Evolutionary conservation across 2,113 vertebrate species (phyloP).

Genomic region (Pseudopipra pipra): DNA sequence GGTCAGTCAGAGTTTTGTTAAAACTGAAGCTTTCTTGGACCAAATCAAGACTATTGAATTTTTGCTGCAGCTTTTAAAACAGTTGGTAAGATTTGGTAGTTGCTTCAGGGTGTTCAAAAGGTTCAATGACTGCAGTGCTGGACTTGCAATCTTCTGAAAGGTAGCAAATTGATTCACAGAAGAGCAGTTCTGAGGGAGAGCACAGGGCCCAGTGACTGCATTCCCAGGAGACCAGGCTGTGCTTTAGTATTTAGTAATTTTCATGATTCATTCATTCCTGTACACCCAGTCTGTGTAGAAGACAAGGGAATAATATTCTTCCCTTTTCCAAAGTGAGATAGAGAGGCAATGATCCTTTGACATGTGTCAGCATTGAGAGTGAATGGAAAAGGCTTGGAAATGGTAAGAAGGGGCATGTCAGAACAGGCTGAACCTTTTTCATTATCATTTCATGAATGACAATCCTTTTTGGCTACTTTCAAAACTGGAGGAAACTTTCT

Average conservation of each 20-base stretch:
- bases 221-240: neutral
- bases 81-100: neutral
- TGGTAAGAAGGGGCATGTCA: neutral
- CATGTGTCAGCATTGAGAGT: rapidly evolving
- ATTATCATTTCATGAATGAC: neutral
- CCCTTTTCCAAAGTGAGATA: neutral
- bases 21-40: neutral
- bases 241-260: neutral
- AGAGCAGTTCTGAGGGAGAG: neutral
- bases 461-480: neutral
- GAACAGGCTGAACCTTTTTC: neutral
- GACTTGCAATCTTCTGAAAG: neutral
- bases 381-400: neutral
- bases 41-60: neutral
- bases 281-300: neutral
- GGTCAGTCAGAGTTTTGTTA: neutral
- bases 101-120: neutral
- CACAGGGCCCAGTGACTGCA: neutral
- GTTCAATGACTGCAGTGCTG: neutral
- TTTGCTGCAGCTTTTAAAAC: neutral
- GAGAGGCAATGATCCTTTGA: neutral
- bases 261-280: neutral
- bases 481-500: neutral
- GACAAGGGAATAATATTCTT: neutral
- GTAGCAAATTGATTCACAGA: neutral